Conservation (phyloP, 2,113 vertebrate species). For the Corythornis cristatus region DNA sequence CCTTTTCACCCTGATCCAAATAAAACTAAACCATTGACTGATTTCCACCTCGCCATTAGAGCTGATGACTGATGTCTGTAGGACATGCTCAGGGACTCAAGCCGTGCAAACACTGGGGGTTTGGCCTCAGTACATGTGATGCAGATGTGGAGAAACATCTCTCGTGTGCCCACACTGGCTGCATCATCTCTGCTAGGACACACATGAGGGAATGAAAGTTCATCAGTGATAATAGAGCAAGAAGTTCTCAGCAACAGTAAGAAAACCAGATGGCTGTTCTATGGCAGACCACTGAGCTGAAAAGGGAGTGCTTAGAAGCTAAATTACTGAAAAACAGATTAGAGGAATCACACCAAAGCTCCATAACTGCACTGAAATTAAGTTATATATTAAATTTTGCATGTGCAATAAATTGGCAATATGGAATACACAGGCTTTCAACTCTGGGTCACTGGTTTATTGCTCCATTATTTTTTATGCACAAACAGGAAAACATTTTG, state of each 20-base stretch:
- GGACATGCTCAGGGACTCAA: background rate
- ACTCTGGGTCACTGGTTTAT: slow-evolving; percentile 30
- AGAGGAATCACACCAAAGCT: background rate
- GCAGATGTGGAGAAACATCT: background rate
- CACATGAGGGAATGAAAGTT: background rate
- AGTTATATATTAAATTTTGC: slow-evolving; percentile 26
- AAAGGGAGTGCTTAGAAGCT: background rate
- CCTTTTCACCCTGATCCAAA: background rate
- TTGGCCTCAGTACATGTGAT: fast-evolving
- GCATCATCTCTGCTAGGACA: background rate
- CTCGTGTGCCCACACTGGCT: background rate
- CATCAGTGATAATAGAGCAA: background rate
- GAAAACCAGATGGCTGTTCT: background rate
- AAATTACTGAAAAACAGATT: background rate
- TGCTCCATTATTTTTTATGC: slow-evolving; percentile 21
- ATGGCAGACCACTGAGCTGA: background rate
- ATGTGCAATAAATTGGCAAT: background rate
- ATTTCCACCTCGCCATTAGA: background rate
- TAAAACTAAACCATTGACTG: background rate
- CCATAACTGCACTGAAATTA: background rate
- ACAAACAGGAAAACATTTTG: slow-evolving; percentile 34
- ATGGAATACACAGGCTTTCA: slow-evolving; percentile 9
- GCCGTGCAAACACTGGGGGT: background rate
- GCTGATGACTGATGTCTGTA: background rate
- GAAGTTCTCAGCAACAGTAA: background rate